Percentiles rank a stretch among this genome's conserved stretches.
Conservation (phyloP, 2,113 vertebrate species). For the Salvelinus sp. region DNA sequence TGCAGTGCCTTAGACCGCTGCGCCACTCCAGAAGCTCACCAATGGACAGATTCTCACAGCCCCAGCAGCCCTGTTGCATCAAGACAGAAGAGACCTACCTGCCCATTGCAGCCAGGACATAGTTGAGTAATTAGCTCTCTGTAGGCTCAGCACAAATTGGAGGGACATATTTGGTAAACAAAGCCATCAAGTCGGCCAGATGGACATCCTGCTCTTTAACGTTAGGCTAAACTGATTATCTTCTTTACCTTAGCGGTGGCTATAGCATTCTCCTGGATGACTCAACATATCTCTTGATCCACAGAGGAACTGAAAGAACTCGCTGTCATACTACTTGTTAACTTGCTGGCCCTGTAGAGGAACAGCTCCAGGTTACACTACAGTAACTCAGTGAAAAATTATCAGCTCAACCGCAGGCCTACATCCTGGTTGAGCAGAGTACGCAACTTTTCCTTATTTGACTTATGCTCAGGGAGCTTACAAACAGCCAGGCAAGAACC, state of each 20-base stretch:
- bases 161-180: constrained; percentile 3
- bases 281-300: neutral
- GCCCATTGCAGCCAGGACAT: neutral
- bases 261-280: neutral
- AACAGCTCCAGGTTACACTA: neutral
- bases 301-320: neutral
- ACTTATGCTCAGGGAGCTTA: neutral
- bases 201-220: neutral
- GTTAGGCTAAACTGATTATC: neutral
- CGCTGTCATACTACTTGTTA: neutral
- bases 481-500: too few relatives aligned
- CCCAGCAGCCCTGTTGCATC: neutral
- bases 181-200: neutral
- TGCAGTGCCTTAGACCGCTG: too few relatives aligned
- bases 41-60: constrained; percentile 13
- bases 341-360: neutral
- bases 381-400: neutral
- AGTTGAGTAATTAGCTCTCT: constrained; percentile 11
- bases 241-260: neutral
- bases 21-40: neutral
- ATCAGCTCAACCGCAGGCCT: neutral
- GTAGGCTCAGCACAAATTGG: neutral
- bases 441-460: neutral
- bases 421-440: neutral
- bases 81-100: neutral